These are phyloP conservation scores for Drosophila hydei DNA, from an alignment of 1,140 invertebrate species.

Conservation along the genomic window DNA sequence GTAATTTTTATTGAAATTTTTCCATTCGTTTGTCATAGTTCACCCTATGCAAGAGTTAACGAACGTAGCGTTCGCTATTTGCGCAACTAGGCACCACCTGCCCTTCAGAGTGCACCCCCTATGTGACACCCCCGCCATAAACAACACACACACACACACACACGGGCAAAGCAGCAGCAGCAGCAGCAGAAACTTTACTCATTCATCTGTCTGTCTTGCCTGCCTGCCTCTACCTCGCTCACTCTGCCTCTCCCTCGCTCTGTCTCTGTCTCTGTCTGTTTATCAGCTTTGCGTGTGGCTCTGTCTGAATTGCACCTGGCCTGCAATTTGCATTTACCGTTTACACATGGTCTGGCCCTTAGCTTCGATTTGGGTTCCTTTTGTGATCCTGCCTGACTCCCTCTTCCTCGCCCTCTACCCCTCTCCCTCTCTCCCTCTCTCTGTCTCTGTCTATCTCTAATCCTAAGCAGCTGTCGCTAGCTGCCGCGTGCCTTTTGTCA, in stretches of 20 bases:
- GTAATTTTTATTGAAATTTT: too few relatives aligned
- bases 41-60: constrained; percentile 4
- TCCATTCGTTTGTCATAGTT: constrained; percentile 10
- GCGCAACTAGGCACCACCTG: constrained; percentile 35
- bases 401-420: not conserved
- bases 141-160: not conserved
- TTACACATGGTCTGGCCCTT: constrained; percentile 55
- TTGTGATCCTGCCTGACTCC: constrained; percentile 36
- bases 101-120: constrained; percentile 15
- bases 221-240: not conserved
- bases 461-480: constrained; percentile 67
- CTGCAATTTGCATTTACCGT: constrained; percentile 79
- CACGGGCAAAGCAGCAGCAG: not conserved
- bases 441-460: constrained; percentile 37
- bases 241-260: constrained; percentile 1
- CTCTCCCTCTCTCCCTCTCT: constrained; percentile 2
- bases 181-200: constrained; percentile 38
- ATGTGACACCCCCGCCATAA: constrained; percentile 20
- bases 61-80: constrained; percentile 3
- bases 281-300: constrained; percentile 50
- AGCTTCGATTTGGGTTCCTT: constrained; percentile 41
- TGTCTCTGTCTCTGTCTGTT: constrained; percentile 4
- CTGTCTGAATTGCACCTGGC: constrained; percentile 73
- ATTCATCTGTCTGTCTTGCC: constrained; percentile 38
- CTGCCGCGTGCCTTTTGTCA: constrained; percentile 73